Conservation (phyloP, 2,797 vertebrate genomes). For the Etheostoma perlongum region DNA sequence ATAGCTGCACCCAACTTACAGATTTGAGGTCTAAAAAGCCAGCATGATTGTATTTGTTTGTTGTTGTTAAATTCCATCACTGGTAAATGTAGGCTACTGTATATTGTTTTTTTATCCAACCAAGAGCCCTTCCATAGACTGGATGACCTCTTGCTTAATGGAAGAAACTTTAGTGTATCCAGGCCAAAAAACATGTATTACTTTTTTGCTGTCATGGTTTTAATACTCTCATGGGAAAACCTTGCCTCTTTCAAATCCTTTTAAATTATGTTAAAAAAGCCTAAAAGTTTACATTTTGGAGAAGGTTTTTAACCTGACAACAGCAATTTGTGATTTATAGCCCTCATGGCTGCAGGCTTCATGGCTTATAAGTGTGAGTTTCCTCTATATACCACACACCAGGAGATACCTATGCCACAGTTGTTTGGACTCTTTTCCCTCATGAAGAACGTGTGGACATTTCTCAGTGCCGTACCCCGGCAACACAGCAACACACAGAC, state of each 20-base stretch:
- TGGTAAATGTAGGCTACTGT: too few relatives aligned
- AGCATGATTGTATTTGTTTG: neutral
- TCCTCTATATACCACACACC: conserved; percentile 7
- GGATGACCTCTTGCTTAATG: conserved; percentile 13
- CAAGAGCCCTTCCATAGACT: neutral
- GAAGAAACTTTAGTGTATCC: conserved; percentile 16
- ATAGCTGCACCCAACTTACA: neutral
- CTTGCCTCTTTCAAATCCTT: neutral
- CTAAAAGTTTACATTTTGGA: neutral
- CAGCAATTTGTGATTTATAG: conserved; percentile 18
- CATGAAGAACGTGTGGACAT: conserved; percentile 34
- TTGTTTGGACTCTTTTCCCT: conserved; percentile 21
- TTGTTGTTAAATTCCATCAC: neutral
- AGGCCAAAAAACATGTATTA: conserved; percentile 26
- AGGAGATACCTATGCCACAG: neutral
- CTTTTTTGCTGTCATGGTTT: conserved; percentile 24
- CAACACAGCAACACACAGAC: conserved; percentile 54
- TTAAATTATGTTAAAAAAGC: neutral
- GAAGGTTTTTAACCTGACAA: conserved; percentile 1
- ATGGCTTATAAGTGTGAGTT: conserved; percentile 4
- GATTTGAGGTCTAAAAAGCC: neutral
- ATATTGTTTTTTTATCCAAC: neutral
- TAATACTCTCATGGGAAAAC: conserved; percentile 17
- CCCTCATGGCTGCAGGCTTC: conserved; percentile 4
- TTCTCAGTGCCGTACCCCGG: conserved; percentile 35